Evolutionary conservation across 2,113 vertebrate genomes (phyloP).

Genomic region (Elaphurus davidianus): DNA sequence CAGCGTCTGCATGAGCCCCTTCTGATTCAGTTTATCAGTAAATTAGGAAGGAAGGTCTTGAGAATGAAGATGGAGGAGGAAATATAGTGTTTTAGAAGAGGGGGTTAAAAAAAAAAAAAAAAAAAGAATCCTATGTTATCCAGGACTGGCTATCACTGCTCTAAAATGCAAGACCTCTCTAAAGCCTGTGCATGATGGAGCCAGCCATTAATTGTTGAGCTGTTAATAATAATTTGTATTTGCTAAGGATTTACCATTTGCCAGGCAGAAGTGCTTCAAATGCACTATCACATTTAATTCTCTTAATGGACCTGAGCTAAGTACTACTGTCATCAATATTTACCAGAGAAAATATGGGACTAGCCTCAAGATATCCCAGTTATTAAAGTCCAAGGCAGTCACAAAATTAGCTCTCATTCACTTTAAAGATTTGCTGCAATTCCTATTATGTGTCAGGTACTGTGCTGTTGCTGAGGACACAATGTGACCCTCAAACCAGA

Average conservation of each 20-base stretch:
- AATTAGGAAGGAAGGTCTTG: not conserved
- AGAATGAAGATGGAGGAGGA: not conserved
- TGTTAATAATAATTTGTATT: not conserved
- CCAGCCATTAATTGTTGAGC: not conserved
- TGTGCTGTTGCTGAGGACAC: not conserved
- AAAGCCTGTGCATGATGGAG: not conserved
- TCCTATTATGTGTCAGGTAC: not conserved
- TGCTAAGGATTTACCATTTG: not conserved
- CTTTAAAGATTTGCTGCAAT: not conserved
- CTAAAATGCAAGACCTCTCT: not conserved
- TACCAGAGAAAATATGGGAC: not conserved
- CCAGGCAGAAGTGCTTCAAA: not conserved
- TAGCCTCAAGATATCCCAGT: not conserved
- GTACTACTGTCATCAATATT: not conserved
- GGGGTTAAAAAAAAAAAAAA: not conserved
- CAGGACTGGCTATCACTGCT: not conserved
- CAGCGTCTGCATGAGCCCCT: not conserved
- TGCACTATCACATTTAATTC: not conserved
- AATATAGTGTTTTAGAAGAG: not conserved
- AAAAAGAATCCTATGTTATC: not conserved
- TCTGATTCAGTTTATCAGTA: not conserved
- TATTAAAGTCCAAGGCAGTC: not conserved
- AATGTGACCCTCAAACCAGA: not conserved
- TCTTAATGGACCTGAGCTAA: not conserved
- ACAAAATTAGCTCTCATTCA: not conserved